phyloP scores from a whole-genome alignment of 1,140 invertebrate genomes.

The Chironomus tepperi region DNA sequence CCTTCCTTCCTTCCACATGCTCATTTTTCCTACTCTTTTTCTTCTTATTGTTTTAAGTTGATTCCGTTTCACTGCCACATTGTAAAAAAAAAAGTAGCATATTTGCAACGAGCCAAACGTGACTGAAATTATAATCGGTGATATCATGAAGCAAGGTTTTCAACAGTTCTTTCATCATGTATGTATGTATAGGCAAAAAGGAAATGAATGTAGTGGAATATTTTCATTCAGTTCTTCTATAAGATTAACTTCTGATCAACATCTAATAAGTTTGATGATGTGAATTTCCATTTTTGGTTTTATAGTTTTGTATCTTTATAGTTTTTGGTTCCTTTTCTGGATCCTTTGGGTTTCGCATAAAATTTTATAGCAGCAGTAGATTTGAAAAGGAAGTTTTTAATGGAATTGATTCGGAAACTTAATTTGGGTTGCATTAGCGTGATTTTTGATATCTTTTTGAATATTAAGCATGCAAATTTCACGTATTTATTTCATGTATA shows the following conservation, averaged over 20 bases:
- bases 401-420: too few species aligned
- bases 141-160: neutral
- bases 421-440: too few species aligned
- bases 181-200: neutral
- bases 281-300: too few species aligned
- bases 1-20: neutral
- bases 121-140: neutral
- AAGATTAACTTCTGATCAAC: conserved; percentile 3
- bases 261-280: neutral
- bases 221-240: neutral
- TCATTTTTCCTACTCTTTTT: neutral
- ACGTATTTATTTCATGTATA: too few species aligned
- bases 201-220: neutral
- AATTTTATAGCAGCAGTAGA: too few species aligned
- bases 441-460: too few species aligned
- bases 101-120: conserved; percentile 9
- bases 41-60: neutral
- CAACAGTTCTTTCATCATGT: neutral
- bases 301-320: too few species aligned
- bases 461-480: too few species aligned
- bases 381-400: too few species aligned
- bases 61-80: neutral
- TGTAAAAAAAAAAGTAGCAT: conserved; percentile 5
- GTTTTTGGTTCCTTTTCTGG: too few species aligned
- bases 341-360: too few species aligned